Evolutionary conservation across 2,888 invertebrate species (phyloP).

Genomic region (Tipula confusa): DNA sequence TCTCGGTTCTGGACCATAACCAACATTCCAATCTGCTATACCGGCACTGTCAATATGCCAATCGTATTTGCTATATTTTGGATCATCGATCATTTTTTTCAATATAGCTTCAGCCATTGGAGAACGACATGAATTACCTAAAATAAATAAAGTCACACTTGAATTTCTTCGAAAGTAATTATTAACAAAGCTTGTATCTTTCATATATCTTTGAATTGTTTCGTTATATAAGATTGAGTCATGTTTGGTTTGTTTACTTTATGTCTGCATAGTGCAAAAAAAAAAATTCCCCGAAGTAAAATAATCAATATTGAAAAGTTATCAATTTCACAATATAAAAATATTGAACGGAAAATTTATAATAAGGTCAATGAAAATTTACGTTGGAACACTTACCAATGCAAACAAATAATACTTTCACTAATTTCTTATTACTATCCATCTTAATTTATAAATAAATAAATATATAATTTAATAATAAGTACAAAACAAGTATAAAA

Average conservation of each 20-base stretch:
- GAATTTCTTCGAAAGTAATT: neutral
- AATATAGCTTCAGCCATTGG: slow-evolving; percentile 93
- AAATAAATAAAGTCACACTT: neutral
- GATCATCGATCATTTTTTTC: slow-evolving; percentile 43
- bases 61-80: slow-evolving; percentile 46
- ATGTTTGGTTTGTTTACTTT: no score
- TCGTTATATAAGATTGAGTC: neutral
- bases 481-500: neutral
- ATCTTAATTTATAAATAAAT: neutral
- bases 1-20: slow-evolving; percentile 67
- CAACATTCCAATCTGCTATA: slow-evolving; percentile 79
- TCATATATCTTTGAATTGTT: neutral
- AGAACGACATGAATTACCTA: slow-evolving; percentile 91
- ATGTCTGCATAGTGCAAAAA: no score
- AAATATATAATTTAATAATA: neutral
- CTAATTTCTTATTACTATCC: neutral
- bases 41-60: slow-evolving; percentile 91
- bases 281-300: no score
- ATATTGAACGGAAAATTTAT: neutral
- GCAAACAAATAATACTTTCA: slow-evolving; percentile 45
- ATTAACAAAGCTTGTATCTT: neutral
- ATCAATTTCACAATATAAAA: neutral
- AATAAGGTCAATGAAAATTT: no score
- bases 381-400: slow-evolving; percentile 39
- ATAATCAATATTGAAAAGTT: no score